Conservation (phyloP, 2,888 invertebrate genomes). For the Tiliacea aurago region DNA sequence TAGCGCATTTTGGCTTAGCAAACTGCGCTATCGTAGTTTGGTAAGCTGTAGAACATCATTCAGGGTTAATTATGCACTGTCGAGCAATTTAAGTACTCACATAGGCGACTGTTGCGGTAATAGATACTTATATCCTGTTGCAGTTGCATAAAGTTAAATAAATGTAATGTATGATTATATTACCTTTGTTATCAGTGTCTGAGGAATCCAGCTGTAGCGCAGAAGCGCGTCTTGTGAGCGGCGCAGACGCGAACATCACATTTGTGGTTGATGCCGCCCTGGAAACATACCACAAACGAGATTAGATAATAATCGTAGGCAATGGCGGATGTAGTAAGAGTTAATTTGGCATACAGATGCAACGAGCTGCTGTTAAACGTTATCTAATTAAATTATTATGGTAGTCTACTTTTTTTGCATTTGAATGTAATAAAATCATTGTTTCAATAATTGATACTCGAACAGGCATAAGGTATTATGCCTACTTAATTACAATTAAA, state of each 20-base stretch:
- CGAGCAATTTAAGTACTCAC: not conserved
- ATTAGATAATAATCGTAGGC: constrained; percentile 16
- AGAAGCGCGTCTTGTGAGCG: constrained; percentile 95
- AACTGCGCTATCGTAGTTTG: not conserved
- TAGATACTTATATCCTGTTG: not conserved
- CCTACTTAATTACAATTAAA: not conserved
- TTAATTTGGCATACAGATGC: constrained; percentile 52
- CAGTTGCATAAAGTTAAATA: not conserved
- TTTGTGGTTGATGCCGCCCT: constrained; percentile 97
- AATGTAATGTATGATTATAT: not conserved
- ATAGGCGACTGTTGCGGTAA: not conserved
- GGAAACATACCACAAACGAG: constrained; percentile 67
- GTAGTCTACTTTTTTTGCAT: not conserved
- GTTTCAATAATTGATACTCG: not conserved
- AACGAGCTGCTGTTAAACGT: constrained; percentile 36
- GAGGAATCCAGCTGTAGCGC: constrained; percentile 94
- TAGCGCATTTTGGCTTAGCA: not conserved
- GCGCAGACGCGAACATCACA: constrained; percentile 94
- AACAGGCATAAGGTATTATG: not conserved
- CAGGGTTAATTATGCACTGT: not conserved
- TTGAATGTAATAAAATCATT: not conserved
- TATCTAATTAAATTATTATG: not conserved
- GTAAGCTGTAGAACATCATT: not conserved
- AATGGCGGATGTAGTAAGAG: constrained; percentile 21
- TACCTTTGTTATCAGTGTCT: constrained; percentile 93